Evolutionary conservation across 2,888 invertebrate genomes (phyloP).

Genomic region (Nemurella pictetii): DNA sequence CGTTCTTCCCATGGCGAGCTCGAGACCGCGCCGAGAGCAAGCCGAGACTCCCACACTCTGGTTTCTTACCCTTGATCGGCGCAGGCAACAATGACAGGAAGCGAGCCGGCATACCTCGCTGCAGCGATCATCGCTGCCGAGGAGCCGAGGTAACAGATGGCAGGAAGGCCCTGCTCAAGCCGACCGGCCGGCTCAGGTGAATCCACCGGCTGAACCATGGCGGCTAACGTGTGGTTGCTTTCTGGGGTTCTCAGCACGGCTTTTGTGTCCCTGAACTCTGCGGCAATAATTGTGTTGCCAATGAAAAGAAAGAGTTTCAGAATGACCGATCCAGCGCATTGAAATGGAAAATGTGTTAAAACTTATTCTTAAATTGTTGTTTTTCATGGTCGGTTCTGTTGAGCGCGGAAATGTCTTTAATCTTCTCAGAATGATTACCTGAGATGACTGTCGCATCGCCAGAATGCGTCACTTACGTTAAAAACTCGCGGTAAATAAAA

Average conservation of each 20-base stretch:
- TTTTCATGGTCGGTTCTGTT: not conserved
- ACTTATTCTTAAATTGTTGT: not conserved
- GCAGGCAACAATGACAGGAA: slow-evolving; percentile 11
- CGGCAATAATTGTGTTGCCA: not conserved
- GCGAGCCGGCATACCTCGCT: not conserved
- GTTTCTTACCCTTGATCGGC: not conserved
- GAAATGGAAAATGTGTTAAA: not conserved
- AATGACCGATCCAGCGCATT: not conserved
- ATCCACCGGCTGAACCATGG: too few relatives aligned
- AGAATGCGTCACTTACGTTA: too few relatives aligned
- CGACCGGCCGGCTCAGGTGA: not conserved
- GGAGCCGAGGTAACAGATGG: not conserved
- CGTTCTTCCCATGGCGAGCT: too few relatives aligned
- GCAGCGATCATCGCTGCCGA: too few relatives aligned
- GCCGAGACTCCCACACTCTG: not conserved
- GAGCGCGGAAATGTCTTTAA: not conserved
- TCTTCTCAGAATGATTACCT: not conserved
- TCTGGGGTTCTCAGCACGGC: too few relatives aligned
- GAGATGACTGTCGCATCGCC: not conserved
- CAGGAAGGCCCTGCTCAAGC: not conserved
- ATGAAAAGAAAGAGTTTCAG: not conserved
- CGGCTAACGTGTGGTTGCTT: too few relatives aligned
- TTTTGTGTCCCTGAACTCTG: not conserved
- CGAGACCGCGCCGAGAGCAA: too few relatives aligned
- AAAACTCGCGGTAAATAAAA: too few relatives aligned